Conservation (phyloP, 2,888 invertebrate genomes). For the Desoria tigrina region DNA sequence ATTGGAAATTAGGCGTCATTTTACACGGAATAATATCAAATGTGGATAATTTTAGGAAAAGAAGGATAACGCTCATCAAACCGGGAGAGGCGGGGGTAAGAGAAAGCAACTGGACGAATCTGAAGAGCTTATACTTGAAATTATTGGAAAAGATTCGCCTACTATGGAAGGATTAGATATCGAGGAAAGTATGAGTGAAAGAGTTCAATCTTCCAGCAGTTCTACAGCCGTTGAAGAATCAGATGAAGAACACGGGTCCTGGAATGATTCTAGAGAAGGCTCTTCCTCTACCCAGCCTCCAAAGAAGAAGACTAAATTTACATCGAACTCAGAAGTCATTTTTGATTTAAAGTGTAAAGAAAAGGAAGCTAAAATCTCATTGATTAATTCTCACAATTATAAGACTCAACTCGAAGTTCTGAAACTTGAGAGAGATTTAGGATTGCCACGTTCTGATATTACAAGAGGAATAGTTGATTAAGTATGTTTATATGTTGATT, state of each 20-base stretch:
- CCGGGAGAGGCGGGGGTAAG: not conserved
- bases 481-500: not conserved
- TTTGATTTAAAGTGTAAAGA: not conserved
- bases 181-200: too few relatives aligned
- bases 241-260: not conserved
- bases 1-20: not conserved
- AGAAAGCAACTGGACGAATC: not conserved
- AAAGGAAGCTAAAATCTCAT: not conserved
- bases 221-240: not conserved
- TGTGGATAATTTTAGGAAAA: not conserved
- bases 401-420: not conserved
- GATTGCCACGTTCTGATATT: constrained; percentile 1
- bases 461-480: constrained; percentile 4
- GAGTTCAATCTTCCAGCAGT: too few relatives aligned
- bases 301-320: not conserved
- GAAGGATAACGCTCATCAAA: not conserved
- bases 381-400: not conserved
- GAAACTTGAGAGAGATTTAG: constrained; percentile 3
- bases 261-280: not conserved
- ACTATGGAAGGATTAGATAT: constrained; percentile 2
- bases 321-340: not conserved
- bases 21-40: not conserved
- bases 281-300: not conserved
- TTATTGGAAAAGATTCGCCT: constrained; percentile 5
- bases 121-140: not conserved